These are phyloP conservation scores for Grallaria varia DNA, from an alignment of 2,113 vertebrate species.

Conservation along the genomic window DNA sequence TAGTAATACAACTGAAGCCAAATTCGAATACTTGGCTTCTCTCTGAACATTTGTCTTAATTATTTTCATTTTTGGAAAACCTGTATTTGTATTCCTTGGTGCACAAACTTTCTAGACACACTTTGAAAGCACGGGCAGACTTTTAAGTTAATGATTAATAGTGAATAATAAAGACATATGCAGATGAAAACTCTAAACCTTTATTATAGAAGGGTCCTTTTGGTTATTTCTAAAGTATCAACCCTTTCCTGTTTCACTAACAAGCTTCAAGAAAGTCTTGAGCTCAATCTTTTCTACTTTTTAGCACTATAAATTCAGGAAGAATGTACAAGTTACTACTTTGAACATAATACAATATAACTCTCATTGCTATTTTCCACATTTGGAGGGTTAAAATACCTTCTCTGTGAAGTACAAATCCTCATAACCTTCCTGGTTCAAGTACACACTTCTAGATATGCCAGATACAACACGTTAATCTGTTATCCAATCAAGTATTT, in stretches of 20 bases:
- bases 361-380: background rate
- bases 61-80: background rate
- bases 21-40: background rate
- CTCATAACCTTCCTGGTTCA: background rate
- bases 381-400: background rate
- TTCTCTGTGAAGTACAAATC: background rate
- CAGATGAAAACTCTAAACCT: background rate
- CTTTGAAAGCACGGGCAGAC: background rate
- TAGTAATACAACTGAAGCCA: background rate
- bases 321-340: background rate
- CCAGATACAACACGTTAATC: background rate
- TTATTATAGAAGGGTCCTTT: background rate
- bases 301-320: background rate
- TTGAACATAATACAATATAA: background rate
- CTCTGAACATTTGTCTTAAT: background rate
- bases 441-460: background rate
- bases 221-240: background rate
- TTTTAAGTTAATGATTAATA: background rate
- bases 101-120: background rate
- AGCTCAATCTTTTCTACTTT: background rate
- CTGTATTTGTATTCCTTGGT: background rate
- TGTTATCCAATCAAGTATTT: background rate
- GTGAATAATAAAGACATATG: background rate
- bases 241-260: background rate
- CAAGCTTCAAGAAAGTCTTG: background rate